Base-by-base conservation (phyloP, 2,113 vertebrate genomes). In the Syngnathus typhle region DNA sequence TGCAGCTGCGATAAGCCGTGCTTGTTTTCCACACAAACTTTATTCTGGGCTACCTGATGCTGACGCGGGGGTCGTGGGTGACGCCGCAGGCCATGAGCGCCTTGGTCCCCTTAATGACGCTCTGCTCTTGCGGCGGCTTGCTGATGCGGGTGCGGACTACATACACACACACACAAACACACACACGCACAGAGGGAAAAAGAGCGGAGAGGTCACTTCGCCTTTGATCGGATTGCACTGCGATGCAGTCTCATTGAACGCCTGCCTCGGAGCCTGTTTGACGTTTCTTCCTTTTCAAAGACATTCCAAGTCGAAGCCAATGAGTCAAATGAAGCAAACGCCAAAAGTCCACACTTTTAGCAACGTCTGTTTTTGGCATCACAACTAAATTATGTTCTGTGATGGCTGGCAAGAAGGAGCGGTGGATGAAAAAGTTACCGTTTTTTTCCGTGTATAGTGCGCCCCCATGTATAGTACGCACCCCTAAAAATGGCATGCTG, bases 91-190 rank as follows among this genome's bases (percentile, higher is more conserved):
- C 92, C 95, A 99, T 94, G 58, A 91, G 85, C 6, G 96, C 97
- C 77, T 96, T 97, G 65, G 97, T 98, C 1, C 96, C 97, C 79
- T 99, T 99, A 90, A 99, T 99, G 87, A 98, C 96, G 0, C 95
- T 99, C 88, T 96, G 97, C 85, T 99, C 93, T 85, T 95, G 93
- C 0, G 96, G 97, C 0, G 94, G 94, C 81, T 87, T 93, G 0
- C 90, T 96, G 91, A 99, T 98, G 5, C 93, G 93, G 0, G 97
- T 99, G 71, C 95, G 93, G 10, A 95, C 97, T 98, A 91, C 16
- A 32, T 63, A 73, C 49, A 82, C 72, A 91, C 16, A 37, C 63
- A 76, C 49, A 83, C 63, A 91, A 12, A 36, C 64, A 78, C 46
- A 83, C 72, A 85, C 58, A 72, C 64, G 18, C 47, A 49, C 43